A percentile compares a stretch with the other conserved stretches of the same genome.
phyloP scores from a whole-genome alignment of 2,888 invertebrate genomes.

The Harpalus rufipes region DNA sequence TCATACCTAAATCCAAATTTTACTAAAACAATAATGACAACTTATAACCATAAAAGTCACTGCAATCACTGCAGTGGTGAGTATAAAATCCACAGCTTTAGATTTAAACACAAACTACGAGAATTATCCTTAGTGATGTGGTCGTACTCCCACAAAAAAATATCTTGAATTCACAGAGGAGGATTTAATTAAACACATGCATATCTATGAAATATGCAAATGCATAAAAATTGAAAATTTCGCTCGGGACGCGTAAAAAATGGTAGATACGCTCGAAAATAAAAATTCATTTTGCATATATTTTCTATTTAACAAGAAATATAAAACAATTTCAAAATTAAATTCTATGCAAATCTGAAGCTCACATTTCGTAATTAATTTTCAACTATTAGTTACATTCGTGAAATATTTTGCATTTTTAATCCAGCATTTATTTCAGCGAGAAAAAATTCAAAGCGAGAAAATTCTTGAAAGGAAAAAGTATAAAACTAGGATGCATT shows the following conservation, averaged over 20 bases:
- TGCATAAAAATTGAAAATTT: conserved; percentile 10
- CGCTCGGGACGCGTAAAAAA: background rate
- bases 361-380: conserved; percentile 3
- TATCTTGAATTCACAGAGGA: background rate
- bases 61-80: too few relatives aligned
- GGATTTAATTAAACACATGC: background rate
- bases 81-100: too few relatives aligned
- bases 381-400: conserved; percentile 10
- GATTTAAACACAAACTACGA: too few relatives aligned
- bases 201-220: conserved; percentile 8
- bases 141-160: background rate
- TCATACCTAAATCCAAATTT: too few relatives aligned
- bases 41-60: too few relatives aligned
- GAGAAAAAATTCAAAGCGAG: conserved; percentile 4
- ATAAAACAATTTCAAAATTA: conserved; percentile 12
- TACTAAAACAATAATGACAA: too few relatives aligned
- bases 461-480: conserved; percentile 27
- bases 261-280: background rate
- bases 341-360: conserved; percentile 8
- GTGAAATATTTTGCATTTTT: conserved; percentile 10
- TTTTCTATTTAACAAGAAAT: conserved; percentile 4
- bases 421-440: conserved; percentile 3
- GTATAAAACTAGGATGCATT: conserved; percentile 32
- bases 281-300: conserved; percentile 4
- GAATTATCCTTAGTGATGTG: too few relatives aligned